phyloP scores from a whole-genome alignment of 2,113 vertebrate species.

The Indicator maculatus region DNA sequence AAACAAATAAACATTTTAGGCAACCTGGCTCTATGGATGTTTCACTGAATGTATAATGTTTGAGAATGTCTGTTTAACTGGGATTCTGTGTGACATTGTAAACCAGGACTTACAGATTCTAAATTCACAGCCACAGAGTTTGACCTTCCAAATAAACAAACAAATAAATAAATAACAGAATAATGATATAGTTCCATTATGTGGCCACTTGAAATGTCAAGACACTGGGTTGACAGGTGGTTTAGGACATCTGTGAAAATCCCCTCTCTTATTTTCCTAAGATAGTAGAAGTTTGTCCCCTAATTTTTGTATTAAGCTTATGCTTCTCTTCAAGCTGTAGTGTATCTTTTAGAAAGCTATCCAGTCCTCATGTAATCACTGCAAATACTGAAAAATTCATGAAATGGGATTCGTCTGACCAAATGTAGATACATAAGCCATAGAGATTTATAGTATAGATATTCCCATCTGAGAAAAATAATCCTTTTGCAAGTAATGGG shows the following conservation, averaged over 20 bases:
- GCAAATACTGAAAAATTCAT: constrained; percentile 49
- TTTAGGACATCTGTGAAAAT: neutral
- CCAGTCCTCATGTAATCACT: neutral
- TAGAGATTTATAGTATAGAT: constrained; percentile 20
- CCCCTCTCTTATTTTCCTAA: neutral
- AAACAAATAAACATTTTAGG: neutral
- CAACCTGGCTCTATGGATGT: neutral
- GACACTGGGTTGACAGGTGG: neutral
- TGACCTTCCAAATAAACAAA: neutral
- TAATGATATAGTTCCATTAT: neutral
- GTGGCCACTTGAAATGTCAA: neutral
- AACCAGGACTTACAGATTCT: neutral
- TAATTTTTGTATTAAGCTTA: neutral
- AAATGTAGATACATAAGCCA: neutral
- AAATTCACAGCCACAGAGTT: neutral
- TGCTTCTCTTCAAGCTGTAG: neutral
- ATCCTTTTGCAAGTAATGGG: constrained; percentile 27
- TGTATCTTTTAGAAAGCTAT: neutral
- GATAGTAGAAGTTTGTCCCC: neutral
- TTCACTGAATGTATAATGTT: neutral
- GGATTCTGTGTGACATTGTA: neutral
- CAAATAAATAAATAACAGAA: neutral
- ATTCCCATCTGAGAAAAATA: constrained; percentile 13
- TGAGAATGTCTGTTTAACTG: neutral
- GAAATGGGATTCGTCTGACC: constrained; percentile 2